These are phyloP conservation scores for Urocitellus parryii DNA, from an alignment of 2,113 vertebrate genomes.

Conservation along the genomic window DNA sequence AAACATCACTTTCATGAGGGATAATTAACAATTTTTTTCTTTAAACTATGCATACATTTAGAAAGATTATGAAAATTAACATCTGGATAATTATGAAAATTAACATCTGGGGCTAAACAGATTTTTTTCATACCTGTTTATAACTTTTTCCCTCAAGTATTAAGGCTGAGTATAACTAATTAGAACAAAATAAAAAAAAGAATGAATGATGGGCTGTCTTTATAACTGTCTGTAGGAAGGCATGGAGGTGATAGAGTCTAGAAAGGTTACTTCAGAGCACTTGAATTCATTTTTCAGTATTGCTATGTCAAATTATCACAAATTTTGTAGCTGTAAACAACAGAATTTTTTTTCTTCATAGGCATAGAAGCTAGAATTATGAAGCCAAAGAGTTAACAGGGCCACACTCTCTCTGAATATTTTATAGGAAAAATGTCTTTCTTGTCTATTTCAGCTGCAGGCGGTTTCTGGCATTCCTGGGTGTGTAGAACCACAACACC, in stretches of 20 bases:
- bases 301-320: background rate
- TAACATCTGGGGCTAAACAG: background rate
- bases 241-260: background rate
- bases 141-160: background rate
- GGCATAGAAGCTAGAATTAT: background rate
- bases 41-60: background rate
- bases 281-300: background rate
- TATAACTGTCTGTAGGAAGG: background rate
- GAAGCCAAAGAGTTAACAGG: background rate
- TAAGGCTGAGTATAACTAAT: background rate
- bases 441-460: background rate
- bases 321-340: background rate
- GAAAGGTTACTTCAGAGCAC: background rate
- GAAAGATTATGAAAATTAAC: conserved; percentile 6
- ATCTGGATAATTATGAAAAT: conserved; percentile 8
- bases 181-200: too few species aligned
- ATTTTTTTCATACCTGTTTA: background rate
- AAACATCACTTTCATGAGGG: background rate
- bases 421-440: background rate
- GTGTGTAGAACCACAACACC: background rate
- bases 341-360: background rate
- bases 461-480: background rate
- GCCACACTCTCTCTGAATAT: background rate
- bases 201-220: background rate
- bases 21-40: background rate